These are phyloP conservation scores for pig (Sus scrofa) DNA, from an alignment of 2,113 vertebrate species.

Conservation along the genomic window DNA sequence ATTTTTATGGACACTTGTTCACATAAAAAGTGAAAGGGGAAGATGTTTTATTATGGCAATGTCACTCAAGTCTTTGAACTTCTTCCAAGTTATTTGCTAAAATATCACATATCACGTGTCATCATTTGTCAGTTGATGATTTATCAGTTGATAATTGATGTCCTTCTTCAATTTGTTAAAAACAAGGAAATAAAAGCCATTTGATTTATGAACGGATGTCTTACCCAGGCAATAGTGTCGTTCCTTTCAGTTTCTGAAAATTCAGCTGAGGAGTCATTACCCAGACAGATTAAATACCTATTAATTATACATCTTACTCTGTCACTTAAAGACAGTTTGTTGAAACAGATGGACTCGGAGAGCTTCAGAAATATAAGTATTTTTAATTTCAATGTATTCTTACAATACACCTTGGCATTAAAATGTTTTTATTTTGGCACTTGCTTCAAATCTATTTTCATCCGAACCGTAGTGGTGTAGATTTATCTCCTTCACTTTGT, in stretches of 20 bases:
- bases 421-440: not conserved
- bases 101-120: not conserved
- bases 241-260: not conserved
- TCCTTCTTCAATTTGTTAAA: not conserved
- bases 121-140: not conserved
- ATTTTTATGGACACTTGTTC: slow-evolving; percentile 3
- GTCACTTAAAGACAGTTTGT: not conserved
- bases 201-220: slow-evolving; percentile 26
- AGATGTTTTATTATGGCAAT: not conserved
- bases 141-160: not conserved
- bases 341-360: not conserved
- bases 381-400: not conserved
- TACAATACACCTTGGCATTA: not conserved
- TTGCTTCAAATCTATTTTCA: slow-evolving; percentile 15
- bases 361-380: not conserved
- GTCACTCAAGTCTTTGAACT: not conserved
- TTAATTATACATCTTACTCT: not conserved
- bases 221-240: not conserved
- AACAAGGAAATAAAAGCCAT: slow-evolving; percentile 35
- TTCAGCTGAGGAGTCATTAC: not conserved
- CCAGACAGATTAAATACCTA: not conserved
- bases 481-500: not conserved
- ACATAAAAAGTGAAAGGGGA: not conserved
- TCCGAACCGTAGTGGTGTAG: not conserved
- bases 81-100: not conserved